phyloP scores from a whole-genome alignment of 2,888 invertebrate genomes.

The Incurvaria masculella region DNA sequence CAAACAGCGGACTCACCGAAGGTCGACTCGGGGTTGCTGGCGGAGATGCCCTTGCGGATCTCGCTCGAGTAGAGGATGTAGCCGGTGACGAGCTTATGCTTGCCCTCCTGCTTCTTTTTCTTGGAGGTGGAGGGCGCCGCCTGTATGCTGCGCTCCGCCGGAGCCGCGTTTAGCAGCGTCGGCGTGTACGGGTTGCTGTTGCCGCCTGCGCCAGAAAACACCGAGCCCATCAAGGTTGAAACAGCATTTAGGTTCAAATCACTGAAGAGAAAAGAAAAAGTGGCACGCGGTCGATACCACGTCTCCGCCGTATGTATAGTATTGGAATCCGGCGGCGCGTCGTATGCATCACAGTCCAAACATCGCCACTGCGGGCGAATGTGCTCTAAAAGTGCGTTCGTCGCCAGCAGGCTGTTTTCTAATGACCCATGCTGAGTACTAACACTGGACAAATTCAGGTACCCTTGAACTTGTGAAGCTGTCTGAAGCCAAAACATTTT shows the following conservation, averaged over 20 bases:
- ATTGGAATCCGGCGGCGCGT: no score
- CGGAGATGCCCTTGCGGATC: slow-evolving; percentile 86
- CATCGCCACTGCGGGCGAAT: no score
- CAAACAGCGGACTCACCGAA: slow-evolving; percentile 88
- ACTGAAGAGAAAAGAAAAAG: neutral
- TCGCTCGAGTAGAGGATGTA: slow-evolving; percentile 98
- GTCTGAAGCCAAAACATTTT: no score
- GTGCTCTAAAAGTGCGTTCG: no score
- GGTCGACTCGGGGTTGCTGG: slow-evolving; percentile 90
- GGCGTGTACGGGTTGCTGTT: slow-evolving; percentile 51
- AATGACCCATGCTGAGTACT: no score
- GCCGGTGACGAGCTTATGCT: slow-evolving; percentile 87
- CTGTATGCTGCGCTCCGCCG: slow-evolving; percentile 21
- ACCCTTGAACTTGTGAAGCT: no score
- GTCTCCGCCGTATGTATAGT: no score
- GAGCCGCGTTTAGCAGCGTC: slow-evolving; percentile 22
- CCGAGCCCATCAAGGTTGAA: no score
- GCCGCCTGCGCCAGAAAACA: slow-evolving; percentile 46
- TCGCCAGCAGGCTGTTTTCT: no score
- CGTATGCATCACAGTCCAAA: no score
- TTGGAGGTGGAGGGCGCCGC: slow-evolving; percentile 37
- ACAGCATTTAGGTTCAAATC: slow-evolving; percentile 1
- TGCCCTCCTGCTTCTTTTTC: slow-evolving; percentile 47
- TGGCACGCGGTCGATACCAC: no score
- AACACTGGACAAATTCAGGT: no score